Base-by-base conservation (phyloP, 2,113 vertebrate species). In the Fulmarus glacialis region DNA sequence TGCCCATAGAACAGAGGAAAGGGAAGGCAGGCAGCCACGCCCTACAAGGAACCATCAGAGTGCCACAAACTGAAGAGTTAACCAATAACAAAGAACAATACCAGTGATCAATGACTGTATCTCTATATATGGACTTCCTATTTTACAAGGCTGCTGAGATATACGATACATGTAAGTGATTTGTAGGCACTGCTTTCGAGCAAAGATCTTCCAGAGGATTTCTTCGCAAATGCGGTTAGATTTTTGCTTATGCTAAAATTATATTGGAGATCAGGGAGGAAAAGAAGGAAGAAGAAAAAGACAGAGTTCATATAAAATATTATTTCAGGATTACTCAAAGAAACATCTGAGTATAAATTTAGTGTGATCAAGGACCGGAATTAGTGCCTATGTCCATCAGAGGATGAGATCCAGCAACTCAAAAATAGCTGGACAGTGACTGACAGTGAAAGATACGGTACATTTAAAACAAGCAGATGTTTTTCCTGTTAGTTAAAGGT, bases 81-180 rank as follows among this genome's bases (percentile, higher is more conserved):
- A 11, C 16, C n/a, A 15, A 15, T 1, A 71, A 32, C 29, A 29
- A 42, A 62, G 26, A 66, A 38, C 27, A 50, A 2, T 11, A 70
- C 2, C 36, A 26, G 11, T 1, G 4, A 56, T 3, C 7, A 2
- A 38, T 17, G 19, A 4, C 18, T 43, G 1, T 5, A 1, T 13
- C 6, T 32, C 4, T 6, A 2, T 4, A 15, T 18, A 21, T 0
- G 9, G 26, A n/a, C 5, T 9, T 52, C 19, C 12, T 58, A 26
- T 24, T 59, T 42, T 5, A 64, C 47, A 38, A 47, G 13, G 63
- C 38, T 74, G 26, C 24, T 42, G 23, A 75, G 20, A 45, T 9
- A 26, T 4, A 2, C 4, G 12, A 32, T 30, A 47, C 11, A 19
- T 8, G 1, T 3, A 24, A 56, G 22, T 8, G 7, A 74, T 45